Evolutionary conservation across 35 echinoderm and acorn worm genomes (phyloP).

Genomic region (Diadema setosum): DNA sequence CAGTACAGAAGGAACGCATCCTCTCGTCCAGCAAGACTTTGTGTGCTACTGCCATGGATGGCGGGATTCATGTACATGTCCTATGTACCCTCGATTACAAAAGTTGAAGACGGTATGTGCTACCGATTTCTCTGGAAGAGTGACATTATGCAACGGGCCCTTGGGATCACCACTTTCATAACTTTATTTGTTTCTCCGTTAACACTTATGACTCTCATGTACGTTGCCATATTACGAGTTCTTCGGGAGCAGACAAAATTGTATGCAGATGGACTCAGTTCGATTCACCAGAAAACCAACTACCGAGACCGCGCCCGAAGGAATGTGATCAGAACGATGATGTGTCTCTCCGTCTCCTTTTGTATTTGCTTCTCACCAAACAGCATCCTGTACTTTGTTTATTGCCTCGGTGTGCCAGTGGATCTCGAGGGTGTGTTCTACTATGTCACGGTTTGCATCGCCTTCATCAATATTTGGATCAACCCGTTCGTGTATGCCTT

Average conservation of each 20-base stretch:
- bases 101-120: neutral
- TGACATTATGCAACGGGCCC: neutral
- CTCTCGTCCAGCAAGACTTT: neutral
- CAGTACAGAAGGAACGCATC: neutral
- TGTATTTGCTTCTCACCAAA: conserved; percentile 27
- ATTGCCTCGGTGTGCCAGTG: neutral
- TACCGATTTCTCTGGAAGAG: neutral
- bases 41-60: neutral
- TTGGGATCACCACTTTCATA: neutral
- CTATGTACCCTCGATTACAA: neutral
- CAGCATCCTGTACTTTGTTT: neutral
- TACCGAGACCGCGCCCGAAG: neutral
- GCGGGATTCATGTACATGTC: neutral
- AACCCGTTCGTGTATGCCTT: conserved; percentile 60
- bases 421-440: neutral
- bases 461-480: conserved; percentile 35
- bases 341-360: neutral
- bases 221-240: neutral
- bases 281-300: neutral
- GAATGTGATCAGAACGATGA: neutral
- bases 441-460: neutral
- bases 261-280: neutral
- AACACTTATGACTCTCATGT: conserved; percentile 26
- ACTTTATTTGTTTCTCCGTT: conserved; percentile 22
- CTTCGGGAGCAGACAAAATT: neutral